Percentiles rank a stretch among this genome's conserved stretches.
Conservation (phyloP, 2,113 vertebrate genomes). For the Pterophyllum scalare region DNA sequence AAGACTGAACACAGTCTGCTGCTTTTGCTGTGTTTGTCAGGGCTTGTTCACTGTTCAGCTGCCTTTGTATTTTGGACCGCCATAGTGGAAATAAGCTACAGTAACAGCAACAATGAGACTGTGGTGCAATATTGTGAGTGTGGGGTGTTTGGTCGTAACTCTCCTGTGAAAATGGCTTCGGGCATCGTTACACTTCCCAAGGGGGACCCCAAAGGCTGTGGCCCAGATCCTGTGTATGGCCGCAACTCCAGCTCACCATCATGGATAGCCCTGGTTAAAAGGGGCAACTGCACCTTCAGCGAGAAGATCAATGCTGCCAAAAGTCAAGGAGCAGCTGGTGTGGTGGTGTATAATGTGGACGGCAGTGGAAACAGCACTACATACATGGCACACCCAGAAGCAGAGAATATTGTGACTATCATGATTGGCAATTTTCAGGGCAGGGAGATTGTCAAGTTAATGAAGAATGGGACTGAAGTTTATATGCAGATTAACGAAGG, state of each 20-base stretch:
- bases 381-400: conserved; percentile 75
- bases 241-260: conserved; percentile 13
- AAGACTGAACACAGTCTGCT: conserved; percentile 54
- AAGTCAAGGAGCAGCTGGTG: conserved; percentile 80
- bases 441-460: conserved; percentile 50
- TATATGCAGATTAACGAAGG: conserved; percentile 55
- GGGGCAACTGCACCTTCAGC: conserved; percentile 88
- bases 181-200: conserved; percentile 66
- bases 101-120: conserved; percentile 48
- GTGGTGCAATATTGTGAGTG: conserved; percentile 69
- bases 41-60: conserved; percentile 49
- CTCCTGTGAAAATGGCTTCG: conserved; percentile 23
- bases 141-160: conserved; percentile 69
- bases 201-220: conserved; percentile 70
- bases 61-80: conserved; percentile 74
- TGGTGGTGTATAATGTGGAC: conserved; percentile 86
- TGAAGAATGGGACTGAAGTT: conserved; percentile 62
- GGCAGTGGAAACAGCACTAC: conserved; percentile 75
- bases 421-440: conserved; percentile 76
- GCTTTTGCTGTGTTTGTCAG: conserved; percentile 65
- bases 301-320: conserved; percentile 85
- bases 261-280: conserved; percentile 91
- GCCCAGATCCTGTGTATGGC: conserved; percentile 44
- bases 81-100: conserved; percentile 59
- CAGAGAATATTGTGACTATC: conserved; percentile 55